Percentiles rank a stretch among this genome's conserved stretches.
These are phyloP conservation scores for Dryobates pubescens DNA, from an alignment of 2,797 vertebrate genomes.

Conservation along the genomic window DNA sequence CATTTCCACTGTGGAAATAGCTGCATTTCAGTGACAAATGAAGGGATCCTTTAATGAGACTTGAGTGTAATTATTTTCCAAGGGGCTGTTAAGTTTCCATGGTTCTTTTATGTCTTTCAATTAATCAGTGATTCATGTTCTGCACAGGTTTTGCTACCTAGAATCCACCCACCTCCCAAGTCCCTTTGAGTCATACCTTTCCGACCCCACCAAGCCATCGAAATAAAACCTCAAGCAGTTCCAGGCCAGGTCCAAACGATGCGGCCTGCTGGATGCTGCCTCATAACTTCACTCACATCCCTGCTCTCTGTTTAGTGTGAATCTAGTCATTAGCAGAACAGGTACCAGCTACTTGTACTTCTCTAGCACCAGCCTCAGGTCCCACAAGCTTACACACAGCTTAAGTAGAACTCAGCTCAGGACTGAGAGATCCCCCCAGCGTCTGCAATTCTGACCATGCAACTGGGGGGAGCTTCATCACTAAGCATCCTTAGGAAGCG, in stretches of 20 bases:
- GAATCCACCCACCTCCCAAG: neutral
- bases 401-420: neutral
- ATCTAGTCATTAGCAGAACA: neutral
- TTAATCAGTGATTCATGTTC: slow-evolving; percentile 41
- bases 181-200: neutral
- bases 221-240: neutral
- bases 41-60: slow-evolving; percentile 20
- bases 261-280: rapidly evolving
- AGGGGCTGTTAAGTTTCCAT: slow-evolving; percentile 8
- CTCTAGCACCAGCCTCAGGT: neutral
- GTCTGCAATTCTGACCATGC: neutral
- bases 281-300: rapidly evolving
- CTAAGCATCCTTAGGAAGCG: neutral
- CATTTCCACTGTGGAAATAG: neutral
- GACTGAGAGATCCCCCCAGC: neutral
- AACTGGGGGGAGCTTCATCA: neutral
- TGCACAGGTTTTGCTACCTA: slow-evolving; percentile 5
- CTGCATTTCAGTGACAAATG: slow-evolving; percentile 29
- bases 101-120: neutral
- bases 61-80: slow-evolving; percentile 36
- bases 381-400: neutral
- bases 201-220: neutral
- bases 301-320: neutral
- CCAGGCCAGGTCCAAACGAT: neutral
- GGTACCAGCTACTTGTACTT: neutral